Base-by-base conservation (phyloP, 2,797 vertebrate genomes). In the Periophthalmus magnuspinnatus region DNA sequence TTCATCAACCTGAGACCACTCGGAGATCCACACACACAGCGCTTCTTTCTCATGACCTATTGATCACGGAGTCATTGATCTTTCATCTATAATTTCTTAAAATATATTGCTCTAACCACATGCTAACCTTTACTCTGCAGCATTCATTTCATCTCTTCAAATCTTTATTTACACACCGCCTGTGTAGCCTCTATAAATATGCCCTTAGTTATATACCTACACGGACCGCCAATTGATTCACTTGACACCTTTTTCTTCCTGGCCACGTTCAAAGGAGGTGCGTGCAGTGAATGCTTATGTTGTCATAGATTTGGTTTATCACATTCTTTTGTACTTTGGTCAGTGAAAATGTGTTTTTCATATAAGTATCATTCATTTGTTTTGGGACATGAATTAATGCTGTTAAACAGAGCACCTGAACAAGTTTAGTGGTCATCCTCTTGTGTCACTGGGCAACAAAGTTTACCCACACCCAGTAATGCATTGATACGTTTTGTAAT, bases 21-120 rank as follows among this genome's bases (percentile, higher is more conserved):
- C 6, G 5, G 17, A 36, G 2, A 61, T n/a, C 17, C 32, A 61
- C n/a, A 38, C n/a, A 38, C n/a, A 36, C 34, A 11, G 19, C n/a
- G 10, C 34, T 5, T 61, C n/a, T n/a, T 36, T 45, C 36, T 63
- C 36, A 45, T 45, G 38, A 45, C 61, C 38, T 63, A 63, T 63
- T 63, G 38, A 63, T 45, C 21, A 45, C 38, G 61, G 24, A 63
- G 36, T 32, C n/a, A 62, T 45, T 24, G 38, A 63, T 45, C 61
- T 8, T 63, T 47, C 61, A 63, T 63, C 38, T 41, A 47, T 63
- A 47, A 63, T 63, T 63, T 28, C 38, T 47, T 17, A 21, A 41
- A 38, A 61, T 61, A 41, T 61, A 61, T 61, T 13, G 19, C 59
- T 59, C 21, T 61, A 61, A 61, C 59, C 34, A 61, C 61, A 24